phyloP scores from a whole-genome alignment of 1,140 invertebrate genomes.

The Neodiprion fabricii region DNA sequence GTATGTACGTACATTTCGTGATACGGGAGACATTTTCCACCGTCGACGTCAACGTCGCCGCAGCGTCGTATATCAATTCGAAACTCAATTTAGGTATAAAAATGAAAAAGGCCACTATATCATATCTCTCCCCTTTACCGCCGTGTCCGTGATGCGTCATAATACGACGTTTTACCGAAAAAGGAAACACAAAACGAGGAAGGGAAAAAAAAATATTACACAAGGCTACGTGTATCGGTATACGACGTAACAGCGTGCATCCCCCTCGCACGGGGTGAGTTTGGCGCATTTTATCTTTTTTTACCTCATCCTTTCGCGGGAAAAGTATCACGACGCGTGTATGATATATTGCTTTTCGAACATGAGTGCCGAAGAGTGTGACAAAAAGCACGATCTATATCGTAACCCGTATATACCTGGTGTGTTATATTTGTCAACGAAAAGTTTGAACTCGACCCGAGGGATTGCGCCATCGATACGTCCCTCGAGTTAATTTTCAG shows the following conservation, averaged over 20 bases:
- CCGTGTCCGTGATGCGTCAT: neutral
- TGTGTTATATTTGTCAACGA: neutral
- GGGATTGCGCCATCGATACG: neutral
- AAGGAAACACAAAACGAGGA: neutral
- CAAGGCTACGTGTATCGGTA: neutral
- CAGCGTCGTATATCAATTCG: neutral
- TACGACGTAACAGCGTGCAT: neutral
- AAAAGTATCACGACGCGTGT: neutral
- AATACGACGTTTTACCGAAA: neutral
- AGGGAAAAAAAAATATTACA: too few species aligned
- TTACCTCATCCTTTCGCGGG: neutral
- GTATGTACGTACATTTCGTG: too few species aligned
- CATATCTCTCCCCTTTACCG: neutral
- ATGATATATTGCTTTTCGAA: neutral
- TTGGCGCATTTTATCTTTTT: neutral
- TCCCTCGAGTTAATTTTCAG: too few species aligned
- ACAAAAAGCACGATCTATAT: neutral
- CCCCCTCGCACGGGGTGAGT: neutral
- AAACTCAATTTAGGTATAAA: neutral
- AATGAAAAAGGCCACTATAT: neutral
- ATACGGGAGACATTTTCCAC: too few species aligned
- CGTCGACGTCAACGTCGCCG: too few species aligned
- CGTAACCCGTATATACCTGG: neutral
- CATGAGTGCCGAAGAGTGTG: neutral
- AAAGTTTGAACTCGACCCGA: conserved; percentile 1